Conservation (phyloP, 1,140 invertebrate genomes). For the Drosophila busckii region DNA sequence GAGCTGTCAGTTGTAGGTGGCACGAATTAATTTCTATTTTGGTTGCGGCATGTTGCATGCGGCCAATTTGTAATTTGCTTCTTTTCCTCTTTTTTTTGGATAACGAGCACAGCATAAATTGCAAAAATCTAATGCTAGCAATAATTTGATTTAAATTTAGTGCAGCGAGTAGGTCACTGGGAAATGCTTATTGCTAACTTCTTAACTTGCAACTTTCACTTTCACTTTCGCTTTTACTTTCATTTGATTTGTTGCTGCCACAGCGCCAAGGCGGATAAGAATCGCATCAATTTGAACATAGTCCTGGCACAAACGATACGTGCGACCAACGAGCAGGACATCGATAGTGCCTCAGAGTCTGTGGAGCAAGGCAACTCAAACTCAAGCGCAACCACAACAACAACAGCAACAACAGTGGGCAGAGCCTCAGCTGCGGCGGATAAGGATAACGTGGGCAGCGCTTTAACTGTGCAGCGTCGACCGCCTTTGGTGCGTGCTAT, state of each 20-base stretch:
- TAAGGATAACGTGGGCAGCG: slow-evolving; percentile 36
- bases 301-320: slow-evolving; percentile 67
- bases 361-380: neutral
- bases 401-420: neutral
- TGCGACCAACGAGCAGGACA: slow-evolving; percentile 59
- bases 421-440: neutral
- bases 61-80: slow-evolving; percentile 38
- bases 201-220: slow-evolving; percentile 2
- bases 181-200: slow-evolving; percentile 33
- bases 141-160: slow-evolving; percentile 77
- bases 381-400: neutral
- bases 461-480: slow-evolving; percentile 63
- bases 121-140: slow-evolving; percentile 67
- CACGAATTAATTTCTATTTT: slow-evolving; percentile 71
- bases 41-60: slow-evolving; percentile 35
- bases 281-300: slow-evolving; percentile 75
- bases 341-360: slow-evolving; percentile 37
- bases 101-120: slow-evolving; percentile 68
- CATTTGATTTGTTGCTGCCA: slow-evolving; percentile 1
- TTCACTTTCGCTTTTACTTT: slow-evolving; percentile 4
- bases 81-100: too few relatives aligned
- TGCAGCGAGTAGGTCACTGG: slow-evolving; percentile 48
- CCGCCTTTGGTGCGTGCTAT: slow-evolving; percentile 77
- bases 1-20: neutral
- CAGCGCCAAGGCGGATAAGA: slow-evolving; percentile 62